Base-by-base conservation (phyloP, 2,113 vertebrate genomes). In the Notothenia rossii region DNA sequence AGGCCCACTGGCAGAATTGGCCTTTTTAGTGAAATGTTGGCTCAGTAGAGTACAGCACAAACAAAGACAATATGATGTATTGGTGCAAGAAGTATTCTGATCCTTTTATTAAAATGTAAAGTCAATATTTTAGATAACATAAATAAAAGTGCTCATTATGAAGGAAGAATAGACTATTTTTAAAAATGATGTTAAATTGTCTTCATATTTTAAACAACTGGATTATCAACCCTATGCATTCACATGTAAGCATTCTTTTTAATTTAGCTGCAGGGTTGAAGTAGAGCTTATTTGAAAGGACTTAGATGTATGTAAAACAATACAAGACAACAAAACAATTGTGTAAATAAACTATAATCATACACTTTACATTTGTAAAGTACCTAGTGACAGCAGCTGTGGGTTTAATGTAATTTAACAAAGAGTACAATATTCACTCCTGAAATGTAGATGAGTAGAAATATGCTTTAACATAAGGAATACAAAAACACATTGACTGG, bases 1-100 rank as follows among this genome's bases (percentile, higher is more conserved):
- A 89, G 87, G 85, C 67, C 71, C 72, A 74, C 77, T 72, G 60
- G 79, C 73, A 85, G 75, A 75, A 73, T 59, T 82, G 84, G 82
- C 62, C 75, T 73, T 83, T 83, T 82, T 49, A 77, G 55, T 65
- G 62, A 73, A 68, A 64, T 66, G 49, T 68, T 63, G 69, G 59
- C 49, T 56, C n/a, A 0, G 46, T 1, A 14, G 7, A 9, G 33
- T 18, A 56, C 36, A 40, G 36, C 1, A 51, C 11, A 60, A 18
- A 75, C 10, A 13, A 54, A 75, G 48, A 54, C 18, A 17, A 29
- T 45, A 18, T 62, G 11, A 51, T 75, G 18, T 10, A 22, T n/a
- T 67, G 62, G 33, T 36, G 22, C 55, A 77, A 0, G 1, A 54
- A 1, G 20, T 65, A 49, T 49, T 79, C 46, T 13, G 13, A 36